Base-by-base conservation (phyloP, 2,888 invertebrate genomes). In the Chironomus tentans region DNA sequence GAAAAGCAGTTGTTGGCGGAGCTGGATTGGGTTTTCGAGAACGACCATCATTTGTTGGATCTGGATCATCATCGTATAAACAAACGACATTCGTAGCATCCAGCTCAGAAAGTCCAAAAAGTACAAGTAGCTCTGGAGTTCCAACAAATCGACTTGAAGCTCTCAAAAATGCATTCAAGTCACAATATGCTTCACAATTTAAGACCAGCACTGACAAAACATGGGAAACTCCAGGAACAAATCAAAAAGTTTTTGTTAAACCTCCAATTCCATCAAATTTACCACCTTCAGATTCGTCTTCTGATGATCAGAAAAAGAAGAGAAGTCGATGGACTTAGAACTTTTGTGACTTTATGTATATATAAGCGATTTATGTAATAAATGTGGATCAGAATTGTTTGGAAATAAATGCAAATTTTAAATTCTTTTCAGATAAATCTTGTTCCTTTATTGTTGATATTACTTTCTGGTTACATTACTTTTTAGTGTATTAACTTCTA, bases 141-240 rank as follows among this genome's bases (percentile, higher is more conserved):
- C 56, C 77, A 7, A 28, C 76, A 61, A 46, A 96, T 84, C 85
- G 97, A 24, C 87, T 97, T 75, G 87, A 93, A 4, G 93, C 96
- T 0, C 92, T 97, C 89, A 95, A 94, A 82, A 92, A 93, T 70
- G 97, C 97, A 21, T 98, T 97, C 83, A 89, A 91, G 80, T 90
- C 91, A 76, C 95, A 95, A 82, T 95, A 94, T 80, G 89, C 87
- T 80, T 87, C 87, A 80, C 93, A 92, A 90, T 93, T 94, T 83
- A 91, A 92, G 72, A 92, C 93, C 6, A 92, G 93, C 10, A 87
- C 90, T 15, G 93, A 93, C 83, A 90, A 91, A 80, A 91, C 93
- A 5, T 92, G 92, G 92, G 91, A 92, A 81, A 65, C 65, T 12
- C 88, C 91, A 81, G 91, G 90, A 4, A 81, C 84, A 2, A 38